Percentiles rank a stretch among this genome's conserved stretches.
Evolutionary conservation across 2,888 invertebrate genomes (phyloP).

Genomic region (Meta bourneti): DNA sequence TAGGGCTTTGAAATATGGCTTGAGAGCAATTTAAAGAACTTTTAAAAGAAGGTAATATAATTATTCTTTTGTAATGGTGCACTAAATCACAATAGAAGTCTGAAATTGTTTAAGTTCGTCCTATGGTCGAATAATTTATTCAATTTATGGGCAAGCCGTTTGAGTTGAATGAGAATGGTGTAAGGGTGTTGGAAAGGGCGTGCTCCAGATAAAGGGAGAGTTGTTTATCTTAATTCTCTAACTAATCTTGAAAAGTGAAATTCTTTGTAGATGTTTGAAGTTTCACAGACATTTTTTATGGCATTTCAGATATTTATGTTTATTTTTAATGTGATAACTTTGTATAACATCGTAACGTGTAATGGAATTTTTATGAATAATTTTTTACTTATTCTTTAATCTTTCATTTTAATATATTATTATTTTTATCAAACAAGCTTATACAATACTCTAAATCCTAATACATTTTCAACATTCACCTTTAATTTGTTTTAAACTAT

Average conservation of each 20-base stretch:
- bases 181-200: not conserved
- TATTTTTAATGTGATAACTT: no score
- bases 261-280: no score
- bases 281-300: no score
- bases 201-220: not conserved
- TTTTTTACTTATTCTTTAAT: no score
- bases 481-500: no score
- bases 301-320: no score
- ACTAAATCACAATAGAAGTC: slow-evolving; percentile 40
- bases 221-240: not conserved
- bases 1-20: slow-evolving; percentile 39
- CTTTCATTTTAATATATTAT: no score
- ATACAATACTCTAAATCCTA: no score
- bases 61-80: slow-evolving; percentile 27
- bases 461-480: no score
- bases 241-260: not conserved
- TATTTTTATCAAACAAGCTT: no score
- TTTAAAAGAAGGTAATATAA: slow-evolving; percentile 26
- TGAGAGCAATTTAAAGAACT: slow-evolving; percentile 33
- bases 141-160: slow-evolving; percentile 13
- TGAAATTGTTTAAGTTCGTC: slow-evolving; percentile 6
- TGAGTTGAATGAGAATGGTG: not conserved
- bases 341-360: no score
- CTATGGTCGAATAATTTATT: slow-evolving; percentile 21
- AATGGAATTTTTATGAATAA: no score